Conservation (phyloP, 2,797 vertebrate genomes). For the Danio aesculapii region DNA sequence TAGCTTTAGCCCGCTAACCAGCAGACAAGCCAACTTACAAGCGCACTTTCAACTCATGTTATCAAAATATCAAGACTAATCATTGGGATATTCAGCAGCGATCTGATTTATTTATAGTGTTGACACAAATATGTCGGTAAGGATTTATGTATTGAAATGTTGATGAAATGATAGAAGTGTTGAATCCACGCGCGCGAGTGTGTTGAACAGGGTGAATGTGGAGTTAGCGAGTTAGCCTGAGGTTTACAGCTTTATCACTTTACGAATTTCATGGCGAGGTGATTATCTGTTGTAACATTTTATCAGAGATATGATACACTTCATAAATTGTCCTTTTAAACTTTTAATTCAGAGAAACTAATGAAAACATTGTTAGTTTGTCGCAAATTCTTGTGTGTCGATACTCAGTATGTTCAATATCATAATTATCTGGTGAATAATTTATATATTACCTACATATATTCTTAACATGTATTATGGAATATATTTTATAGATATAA, state of each 20-base stretch:
- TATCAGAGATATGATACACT: background rate
- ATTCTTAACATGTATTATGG: background rate
- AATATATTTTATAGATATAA: background rate
- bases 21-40: slow-evolving; percentile 16
- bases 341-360: background rate
- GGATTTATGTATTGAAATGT: background rate
- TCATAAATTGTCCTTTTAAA: background rate
- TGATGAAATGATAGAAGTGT: background rate
- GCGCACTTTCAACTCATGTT: background rate
- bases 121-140: background rate
- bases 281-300: background rate
- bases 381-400: background rate
- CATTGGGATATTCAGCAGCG: background rate
- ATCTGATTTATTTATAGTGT: background rate
- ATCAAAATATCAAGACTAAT: background rate
- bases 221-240: slow-evolving; percentile 40
- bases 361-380: background rate
- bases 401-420: background rate
- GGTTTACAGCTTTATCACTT: slow-evolving; percentile 27
- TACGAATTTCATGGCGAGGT: background rate
- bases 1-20: slow-evolving; percentile 53
- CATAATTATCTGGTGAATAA: background rate
- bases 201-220: slow-evolving; percentile 17
- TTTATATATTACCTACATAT: background rate
- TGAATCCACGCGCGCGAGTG: slow-evolving; percentile 7